phyloP scores from a whole-genome alignment of 2,113 vertebrate species.

The Nothobranchius furzeri region DNA sequence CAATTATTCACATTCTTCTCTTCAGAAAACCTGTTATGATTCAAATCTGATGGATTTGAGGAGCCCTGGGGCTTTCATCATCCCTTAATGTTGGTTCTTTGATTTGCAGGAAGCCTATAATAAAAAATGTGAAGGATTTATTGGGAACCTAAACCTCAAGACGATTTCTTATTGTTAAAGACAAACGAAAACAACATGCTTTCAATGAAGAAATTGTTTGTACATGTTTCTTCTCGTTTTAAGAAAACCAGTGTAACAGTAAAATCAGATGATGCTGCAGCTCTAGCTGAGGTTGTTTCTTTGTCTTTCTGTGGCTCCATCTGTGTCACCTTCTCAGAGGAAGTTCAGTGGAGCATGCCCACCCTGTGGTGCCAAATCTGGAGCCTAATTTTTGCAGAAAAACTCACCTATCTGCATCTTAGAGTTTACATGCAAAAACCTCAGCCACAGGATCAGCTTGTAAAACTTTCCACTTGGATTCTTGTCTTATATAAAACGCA shows the following conservation, averaged over 20 bases:
- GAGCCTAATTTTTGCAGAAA: constrained; percentile 14
- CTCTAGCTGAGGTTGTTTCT: neutral
- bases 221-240: too few relatives aligned
- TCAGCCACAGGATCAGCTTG: neutral
- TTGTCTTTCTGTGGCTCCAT: constrained; percentile 21
- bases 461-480: too few relatives aligned
- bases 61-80: neutral
- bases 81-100: neutral
- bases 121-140: neutral
- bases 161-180: too few relatives aligned
- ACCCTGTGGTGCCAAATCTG: constrained; percentile 62
- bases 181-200: too few relatives aligned
- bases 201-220: too few relatives aligned
- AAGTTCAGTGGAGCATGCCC: constrained; percentile 53
- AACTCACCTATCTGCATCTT: neutral
- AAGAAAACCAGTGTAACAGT: too few relatives aligned
- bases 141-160: neutral
- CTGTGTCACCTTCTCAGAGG: constrained; percentile 38
- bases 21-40: neutral
- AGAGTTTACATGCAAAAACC: neutral
- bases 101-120: neutral
- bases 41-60: constrained; percentile 11
- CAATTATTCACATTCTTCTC: constrained; percentile 1
- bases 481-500: too few relatives aligned
- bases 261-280: neutral